A percentile compares a stretch with the other conserved stretches of the same genome.
phyloP scores from a whole-genome alignment of 2,113 vertebrate genomes.

The Pavo muticus region DNA sequence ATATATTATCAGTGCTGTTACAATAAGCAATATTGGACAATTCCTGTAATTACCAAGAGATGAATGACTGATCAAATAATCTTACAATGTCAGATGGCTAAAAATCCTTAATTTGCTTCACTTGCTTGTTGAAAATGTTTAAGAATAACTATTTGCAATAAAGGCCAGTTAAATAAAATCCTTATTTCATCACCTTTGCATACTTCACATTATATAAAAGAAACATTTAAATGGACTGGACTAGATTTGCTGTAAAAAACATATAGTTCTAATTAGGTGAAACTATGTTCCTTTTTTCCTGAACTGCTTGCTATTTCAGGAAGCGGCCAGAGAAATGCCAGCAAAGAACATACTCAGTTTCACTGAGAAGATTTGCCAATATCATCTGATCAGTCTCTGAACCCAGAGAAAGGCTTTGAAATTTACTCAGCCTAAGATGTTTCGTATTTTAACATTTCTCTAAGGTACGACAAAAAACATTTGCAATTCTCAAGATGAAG shows the following conservation, averaged over 20 bases:
- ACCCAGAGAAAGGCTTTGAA: neutral
- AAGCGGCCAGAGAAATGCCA: neutral
- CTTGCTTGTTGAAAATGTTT: neutral
- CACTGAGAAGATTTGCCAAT: neutral
- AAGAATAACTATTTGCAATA: neutral
- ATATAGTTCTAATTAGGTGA: neutral
- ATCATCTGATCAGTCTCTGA: neutral
- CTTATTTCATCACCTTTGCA: neutral
- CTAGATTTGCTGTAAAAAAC: neutral
- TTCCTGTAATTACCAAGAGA: neutral
- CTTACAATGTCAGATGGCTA: neutral
- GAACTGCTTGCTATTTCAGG: neutral
- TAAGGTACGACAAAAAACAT: neutral
- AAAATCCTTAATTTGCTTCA: neutral
- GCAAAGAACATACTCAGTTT: neutral
- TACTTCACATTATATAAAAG: neutral
- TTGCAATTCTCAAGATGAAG: neutral
- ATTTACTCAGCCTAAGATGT: neutral
- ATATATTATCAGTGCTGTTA: neutral
- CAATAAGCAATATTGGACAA: neutral
- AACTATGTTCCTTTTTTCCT: neutral
- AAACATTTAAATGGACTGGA: neutral
- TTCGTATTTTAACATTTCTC: neutral
- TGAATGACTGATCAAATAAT: neutral
- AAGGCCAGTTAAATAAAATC: neutral